Evolutionary conservation across 2,888 invertebrate genomes (phyloP), one percentile per base, ranked within the genome.

Genomic region (Spilosoma lubricipeda): DNA sequence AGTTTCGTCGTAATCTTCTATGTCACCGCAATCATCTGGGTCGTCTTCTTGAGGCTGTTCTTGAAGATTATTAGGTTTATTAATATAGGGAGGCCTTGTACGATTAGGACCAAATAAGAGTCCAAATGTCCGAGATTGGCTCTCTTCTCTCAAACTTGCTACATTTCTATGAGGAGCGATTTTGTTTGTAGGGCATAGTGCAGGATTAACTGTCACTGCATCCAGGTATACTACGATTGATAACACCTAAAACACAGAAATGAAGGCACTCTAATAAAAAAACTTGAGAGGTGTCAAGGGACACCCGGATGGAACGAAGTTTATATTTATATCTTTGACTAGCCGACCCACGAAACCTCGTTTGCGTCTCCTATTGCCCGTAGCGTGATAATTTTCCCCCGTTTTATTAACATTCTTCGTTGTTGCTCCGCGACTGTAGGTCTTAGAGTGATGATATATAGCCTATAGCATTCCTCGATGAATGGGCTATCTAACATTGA

Each of bases 1-100:
- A 70, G 91, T 93, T 87, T 95, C 95, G 66, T 95, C 95, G 73
- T 95, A 95, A 79, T 95, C 95, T 33, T 94, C 95, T 76, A 95
- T 95, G 73, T 94, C 94, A 0, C 94, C 94, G 70, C 95, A 95
- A 69, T 95, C 95, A 52, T 91, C 89, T 0, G 90, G 90, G 20
- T 93, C 92, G 66, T 94, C 94, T 59, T 89, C 90, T 76, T 94
- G 92, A 0, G 93, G 93, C 52, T 90, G 83, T 74, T 95, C 95
- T 81, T 92, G 90, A 30, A 94, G 86, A 68, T 89, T 88, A 73
- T 88, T 87, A 9, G 74, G 84, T 3, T 85, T 80, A 70, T 86
- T 80, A 3, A 77, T 73, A 39, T 65, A 85, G 84, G 85, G 85
- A n/a, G 80, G 76, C 63, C 81, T 82, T 9, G 73, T 71, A 63